Base-by-base conservation (phyloP, 2,797 vertebrate genomes). In the Hirundo rustica region DNA sequence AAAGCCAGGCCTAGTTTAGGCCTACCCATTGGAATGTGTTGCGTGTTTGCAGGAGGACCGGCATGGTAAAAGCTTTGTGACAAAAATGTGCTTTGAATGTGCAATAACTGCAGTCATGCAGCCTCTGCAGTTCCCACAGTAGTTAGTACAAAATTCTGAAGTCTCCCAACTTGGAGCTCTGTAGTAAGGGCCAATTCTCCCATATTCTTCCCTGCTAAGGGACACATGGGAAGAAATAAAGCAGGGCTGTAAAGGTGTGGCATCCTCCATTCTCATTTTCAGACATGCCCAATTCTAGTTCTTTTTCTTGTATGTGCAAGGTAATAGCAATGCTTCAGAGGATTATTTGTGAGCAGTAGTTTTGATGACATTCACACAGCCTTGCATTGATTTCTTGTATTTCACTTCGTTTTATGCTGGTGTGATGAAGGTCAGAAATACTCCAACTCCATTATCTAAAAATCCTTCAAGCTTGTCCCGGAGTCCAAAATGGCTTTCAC, bases 371-470 rank as follows among this genome's bases (percentile, higher is more conserved):
- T 85, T 90, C 89, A 42, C 66, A 36, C 53, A 92, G 72, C 60
- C 85, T 82, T 95, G 90, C 85, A 86, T 90, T 85, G 85, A 94
- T 95, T 95, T 93, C 85, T 88, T 85, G 40, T 58, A 78, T 95
- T 94, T 93, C 58, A 23, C 85, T 84, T 93, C 30, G 30, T 88
- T 90, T 93, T 95, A 47, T 92, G 82, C 71, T 71, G 71, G 22
- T 93, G 36, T 88, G 86, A 79, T 45, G 62, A 82, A 93, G 79
- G 85, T 89, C 94, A 95, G 91, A 95, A 97, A 90, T 91, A 81
- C 48, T 89, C 40, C 32, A 61, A 36, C 89, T 88, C 76, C 66
- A 86, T 95, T 94, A 94, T 60, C 91, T 92, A 92, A 91, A 96
- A 91, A 78, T 74, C 89, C 84, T 96, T 94, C 90, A 85, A 71